Conservation (phyloP, 1,140 invertebrate genomes). For the Homalodisca vitripennis region DNA sequence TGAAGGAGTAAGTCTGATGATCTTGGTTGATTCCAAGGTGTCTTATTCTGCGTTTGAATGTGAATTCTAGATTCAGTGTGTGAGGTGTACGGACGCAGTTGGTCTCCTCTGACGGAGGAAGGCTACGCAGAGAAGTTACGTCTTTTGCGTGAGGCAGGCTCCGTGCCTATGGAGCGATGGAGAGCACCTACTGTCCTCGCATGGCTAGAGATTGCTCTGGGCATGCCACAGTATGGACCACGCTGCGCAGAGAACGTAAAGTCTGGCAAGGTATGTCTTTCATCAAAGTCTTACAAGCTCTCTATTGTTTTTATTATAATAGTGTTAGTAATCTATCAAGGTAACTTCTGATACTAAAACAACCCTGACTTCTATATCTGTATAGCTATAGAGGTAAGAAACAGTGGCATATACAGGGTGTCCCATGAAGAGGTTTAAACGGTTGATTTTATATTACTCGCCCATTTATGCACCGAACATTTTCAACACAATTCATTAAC, state of each 20-base stretch:
- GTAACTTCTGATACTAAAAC: background rate
- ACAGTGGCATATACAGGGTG: too few species aligned
- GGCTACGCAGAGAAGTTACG: conserved; percentile 80
- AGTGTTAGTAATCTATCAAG: background rate
- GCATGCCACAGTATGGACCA: conserved; percentile 90
- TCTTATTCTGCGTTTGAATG: too few species aligned
- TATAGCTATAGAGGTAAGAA: too few species aligned
- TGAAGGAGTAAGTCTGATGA: too few species aligned
- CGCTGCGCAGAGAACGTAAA: conserved; percentile 90
- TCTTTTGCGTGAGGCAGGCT: conserved; percentile 78
- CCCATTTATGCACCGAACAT: too few species aligned
- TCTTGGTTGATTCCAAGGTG: too few species aligned
- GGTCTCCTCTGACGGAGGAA: conserved; percentile 80
- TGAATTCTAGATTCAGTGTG: conserved; percentile 14
- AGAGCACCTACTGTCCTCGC: conserved; percentile 88
- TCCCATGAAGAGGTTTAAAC: too few species aligned
- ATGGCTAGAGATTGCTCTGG: conserved; percentile 89
- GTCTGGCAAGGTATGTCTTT: conserved; percentile 82
- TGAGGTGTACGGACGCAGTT: conserved; percentile 47
- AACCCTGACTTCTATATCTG: too few species aligned
- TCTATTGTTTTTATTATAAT: background rate
- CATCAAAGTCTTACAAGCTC: background rate
- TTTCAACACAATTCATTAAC: too few species aligned
- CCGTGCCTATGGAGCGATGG: conserved; percentile 89
- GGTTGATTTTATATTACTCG: too few species aligned